Conservation (phyloP, 1,140 invertebrate genomes). For the Danaus plexippus region DNA sequence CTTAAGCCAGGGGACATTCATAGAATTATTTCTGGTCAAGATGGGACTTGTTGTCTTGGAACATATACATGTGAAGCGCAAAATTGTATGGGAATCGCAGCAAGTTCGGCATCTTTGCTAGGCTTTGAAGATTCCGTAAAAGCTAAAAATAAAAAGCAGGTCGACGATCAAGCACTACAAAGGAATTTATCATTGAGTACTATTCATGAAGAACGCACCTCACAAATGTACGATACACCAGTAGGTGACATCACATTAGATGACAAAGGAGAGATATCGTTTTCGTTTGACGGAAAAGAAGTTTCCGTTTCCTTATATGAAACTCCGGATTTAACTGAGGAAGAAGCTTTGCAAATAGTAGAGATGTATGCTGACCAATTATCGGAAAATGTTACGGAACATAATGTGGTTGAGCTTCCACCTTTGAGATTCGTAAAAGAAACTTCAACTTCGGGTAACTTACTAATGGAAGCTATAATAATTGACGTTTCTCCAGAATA, state of each 20-base stretch:
- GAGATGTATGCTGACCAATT: constrained; percentile 95
- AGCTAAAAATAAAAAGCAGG: constrained; percentile 69
- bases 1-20: constrained; percentile 93
- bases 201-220: constrained; percentile 91
- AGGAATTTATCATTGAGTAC: constrained; percentile 88
- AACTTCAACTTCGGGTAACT: constrained; percentile 87
- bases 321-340: constrained; percentile 91
- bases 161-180: constrained; percentile 73
- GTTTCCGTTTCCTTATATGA: constrained; percentile 92
- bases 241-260: constrained; percentile 83
- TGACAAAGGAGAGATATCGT: constrained; percentile 87
- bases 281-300: constrained; percentile 92
- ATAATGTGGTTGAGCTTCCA: constrained; percentile 89
- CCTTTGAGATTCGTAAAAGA: constrained; percentile 90
- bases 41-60: constrained; percentile 90
- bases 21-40: constrained; percentile 89
- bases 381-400: constrained; percentile 90
- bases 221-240: constrained; percentile 87
- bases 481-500: constrained; percentile 92
- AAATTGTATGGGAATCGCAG: constrained; percentile 93
- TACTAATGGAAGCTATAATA: constrained; percentile 91
- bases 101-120: constrained; percentile 88
- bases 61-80: constrained; percentile 94
- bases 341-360: constrained; percentile 91
- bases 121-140: constrained; percentile 86